Conservation (phyloP, 2,888 invertebrate genomes). For the Sisyra terminalis region DNA sequence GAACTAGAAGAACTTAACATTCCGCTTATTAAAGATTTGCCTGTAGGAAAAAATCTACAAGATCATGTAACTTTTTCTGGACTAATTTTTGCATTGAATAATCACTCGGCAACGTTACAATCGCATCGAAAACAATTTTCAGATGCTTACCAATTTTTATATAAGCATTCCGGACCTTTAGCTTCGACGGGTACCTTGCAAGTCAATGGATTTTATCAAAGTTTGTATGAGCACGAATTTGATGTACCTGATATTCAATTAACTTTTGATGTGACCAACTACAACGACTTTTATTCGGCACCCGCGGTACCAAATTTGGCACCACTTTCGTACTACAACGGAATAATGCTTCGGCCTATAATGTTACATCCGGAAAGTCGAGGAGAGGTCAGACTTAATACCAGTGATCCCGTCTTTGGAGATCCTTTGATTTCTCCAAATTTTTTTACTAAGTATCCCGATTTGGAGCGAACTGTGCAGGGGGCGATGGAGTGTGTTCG, state of each 20-base stretch:
- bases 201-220: conserved; percentile 42
- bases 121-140: conserved; percentile 24
- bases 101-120: conserved; percentile 34
- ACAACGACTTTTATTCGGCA: conserved; percentile 38
- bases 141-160: conserved; percentile 29
- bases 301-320: conserved; percentile 31
- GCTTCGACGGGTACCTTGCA: conserved; percentile 35
- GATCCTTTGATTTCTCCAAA: conserved; percentile 57
- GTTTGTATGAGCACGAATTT: conserved; percentile 29
- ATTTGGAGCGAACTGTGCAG: conserved; percentile 40
- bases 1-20: conserved; percentile 34
- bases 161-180: conserved; percentile 32
- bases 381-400: conserved; percentile 43
- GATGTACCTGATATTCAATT: conserved; percentile 48
- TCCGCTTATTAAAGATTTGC: conserved; percentile 40
- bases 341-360: conserved; percentile 41
- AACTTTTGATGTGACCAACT: conserved; percentile 40
- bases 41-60: conserved; percentile 58
- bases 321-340: conserved; percentile 45
- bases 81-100: conserved; percentile 34
- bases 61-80: conserved; percentile 54
- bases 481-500: conserved; percentile 40
- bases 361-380: conserved; percentile 44
- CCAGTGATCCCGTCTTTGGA: conserved; percentile 52
- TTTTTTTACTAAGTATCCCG: conserved; percentile 44